Evolutionary conservation across 2,888 invertebrate species (phyloP).

Genomic region (Lepidocyrtoides sp.): DNA sequence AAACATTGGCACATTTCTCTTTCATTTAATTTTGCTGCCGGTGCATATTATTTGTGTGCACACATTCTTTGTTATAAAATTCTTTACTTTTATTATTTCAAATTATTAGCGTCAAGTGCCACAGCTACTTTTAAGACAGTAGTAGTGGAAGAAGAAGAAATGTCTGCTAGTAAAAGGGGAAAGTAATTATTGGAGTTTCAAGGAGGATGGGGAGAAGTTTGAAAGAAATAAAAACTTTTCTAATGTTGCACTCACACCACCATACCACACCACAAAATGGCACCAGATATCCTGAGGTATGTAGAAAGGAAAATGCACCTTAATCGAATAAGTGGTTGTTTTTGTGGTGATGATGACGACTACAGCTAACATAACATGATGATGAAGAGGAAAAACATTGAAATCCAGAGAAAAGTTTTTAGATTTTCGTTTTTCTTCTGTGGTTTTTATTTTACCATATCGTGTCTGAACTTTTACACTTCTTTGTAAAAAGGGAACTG

Average conservation of each 20-base stretch:
- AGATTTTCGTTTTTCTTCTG: background rate
- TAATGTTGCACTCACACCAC: slow-evolving; percentile 28
- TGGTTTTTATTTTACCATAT: background rate
- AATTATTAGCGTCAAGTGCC: slow-evolving; percentile 17
- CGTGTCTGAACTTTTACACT: background rate
- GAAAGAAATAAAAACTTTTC: slow-evolving; percentile 10
- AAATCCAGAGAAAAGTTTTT: slow-evolving; percentile 6
- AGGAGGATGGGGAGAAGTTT: background rate
- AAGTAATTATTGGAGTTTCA: slow-evolving; percentile 10
- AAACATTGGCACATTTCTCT: no score
- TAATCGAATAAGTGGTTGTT: slow-evolving; percentile 26
- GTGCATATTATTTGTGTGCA: background rate
- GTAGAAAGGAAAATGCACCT: slow-evolving; percentile 29
- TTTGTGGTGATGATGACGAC: background rate
- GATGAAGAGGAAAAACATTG: slow-evolving; percentile 8
- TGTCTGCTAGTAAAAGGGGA: background rate
- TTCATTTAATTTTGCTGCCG: no score
- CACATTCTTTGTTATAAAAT: background rate
- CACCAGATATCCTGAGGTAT: no score
- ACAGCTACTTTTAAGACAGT: background rate
- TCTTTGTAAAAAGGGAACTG: slow-evolving; percentile 20
- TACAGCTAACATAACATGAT: background rate
- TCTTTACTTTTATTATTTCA: background rate
- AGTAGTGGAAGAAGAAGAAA: background rate
- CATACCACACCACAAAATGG: no score